phyloP scores from a whole-genome alignment of 1,140 invertebrate species.

The Panulirus ornatus region DNA sequence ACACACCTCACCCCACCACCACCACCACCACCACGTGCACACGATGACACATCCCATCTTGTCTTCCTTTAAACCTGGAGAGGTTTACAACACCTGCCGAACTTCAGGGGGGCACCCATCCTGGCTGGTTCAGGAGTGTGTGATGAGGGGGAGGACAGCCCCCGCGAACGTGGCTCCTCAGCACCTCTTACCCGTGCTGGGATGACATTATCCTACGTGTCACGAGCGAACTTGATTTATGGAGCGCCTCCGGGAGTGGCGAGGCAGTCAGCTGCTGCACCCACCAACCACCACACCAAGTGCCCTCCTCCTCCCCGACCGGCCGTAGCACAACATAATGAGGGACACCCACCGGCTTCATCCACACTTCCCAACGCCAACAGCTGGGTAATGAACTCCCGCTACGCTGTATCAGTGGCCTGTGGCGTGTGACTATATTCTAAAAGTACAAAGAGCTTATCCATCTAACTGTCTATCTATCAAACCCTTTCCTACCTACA shows the following conservation, averaged over 20 bases:
- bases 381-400: too few species aligned
- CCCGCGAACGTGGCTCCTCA: not conserved
- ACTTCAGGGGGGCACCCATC: not conserved
- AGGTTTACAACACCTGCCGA: not conserved
- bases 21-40: not conserved
- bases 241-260: not conserved
- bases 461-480: too few species aligned
- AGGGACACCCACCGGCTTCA: too few species aligned
- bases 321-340: too few species aligned
- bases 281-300: not conserved
- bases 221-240: conserved; percentile 17
- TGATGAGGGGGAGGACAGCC: not conserved
- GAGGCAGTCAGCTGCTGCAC: not conserved
- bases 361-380: too few species aligned
- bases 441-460: too few species aligned
- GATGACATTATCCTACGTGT: not conserved
- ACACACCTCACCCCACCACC: not conserved
- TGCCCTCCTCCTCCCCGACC: not conserved
- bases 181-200: not conserved
- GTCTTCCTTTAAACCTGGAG: not conserved
- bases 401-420: too few species aligned
- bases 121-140: too few species aligned
- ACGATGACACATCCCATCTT: not conserved
- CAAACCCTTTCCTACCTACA: too few species aligned
- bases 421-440: too few species aligned